Percentiles rank a stretch among this genome's conserved stretches.
Evolutionary conservation across 2,797 vertebrate genomes (phyloP).

Genomic region (Champsocephalus gunnari): DNA sequence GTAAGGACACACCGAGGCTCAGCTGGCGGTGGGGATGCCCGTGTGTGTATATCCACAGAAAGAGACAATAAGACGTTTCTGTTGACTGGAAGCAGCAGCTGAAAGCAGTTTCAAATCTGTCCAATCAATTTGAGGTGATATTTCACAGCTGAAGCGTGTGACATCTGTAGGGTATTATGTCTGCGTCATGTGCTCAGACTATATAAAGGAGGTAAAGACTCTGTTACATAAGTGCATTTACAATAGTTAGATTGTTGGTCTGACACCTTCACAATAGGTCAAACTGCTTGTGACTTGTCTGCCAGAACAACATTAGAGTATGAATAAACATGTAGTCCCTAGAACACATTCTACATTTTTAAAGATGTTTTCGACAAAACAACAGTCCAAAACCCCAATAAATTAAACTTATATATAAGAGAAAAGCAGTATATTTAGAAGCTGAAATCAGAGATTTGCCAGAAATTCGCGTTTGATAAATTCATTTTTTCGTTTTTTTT

Average conservation of each 20-base stretch:
- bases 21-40: slow-evolving; percentile 39
- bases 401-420: not conserved
- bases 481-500: not conserved
- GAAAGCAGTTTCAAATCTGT: not conserved
- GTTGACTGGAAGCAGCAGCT: slow-evolving; percentile 17
- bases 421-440: slow-evolving; percentile 1
- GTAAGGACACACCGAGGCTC: slow-evolving; percentile 43
- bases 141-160: not conserved
- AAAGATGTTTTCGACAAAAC: too few relatives aligned
- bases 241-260: slow-evolving; percentile 16
- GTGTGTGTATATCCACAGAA: slow-evolving; percentile 6
- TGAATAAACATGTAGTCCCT: not conserved
- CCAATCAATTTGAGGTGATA: slow-evolving; percentile 14
- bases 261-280: not conserved
- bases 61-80: slow-evolving; percentile 5
- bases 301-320: not conserved
- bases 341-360: not conserved
- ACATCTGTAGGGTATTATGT: slow-evolving; percentile 5
- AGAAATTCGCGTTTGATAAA: not conserved
- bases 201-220: slow-evolving; percentile 4
- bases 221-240: slow-evolving; percentile 35
- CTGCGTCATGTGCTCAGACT: slow-evolving; percentile 29
- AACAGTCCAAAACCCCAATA: not conserved
- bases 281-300: slow-evolving; percentile 9
- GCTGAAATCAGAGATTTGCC: not conserved